Evolutionary conservation across 2,888 invertebrate species (phyloP), one percentile per base, ranked within the genome.

Genomic region (Zhuqinia jingwanae): DNA sequence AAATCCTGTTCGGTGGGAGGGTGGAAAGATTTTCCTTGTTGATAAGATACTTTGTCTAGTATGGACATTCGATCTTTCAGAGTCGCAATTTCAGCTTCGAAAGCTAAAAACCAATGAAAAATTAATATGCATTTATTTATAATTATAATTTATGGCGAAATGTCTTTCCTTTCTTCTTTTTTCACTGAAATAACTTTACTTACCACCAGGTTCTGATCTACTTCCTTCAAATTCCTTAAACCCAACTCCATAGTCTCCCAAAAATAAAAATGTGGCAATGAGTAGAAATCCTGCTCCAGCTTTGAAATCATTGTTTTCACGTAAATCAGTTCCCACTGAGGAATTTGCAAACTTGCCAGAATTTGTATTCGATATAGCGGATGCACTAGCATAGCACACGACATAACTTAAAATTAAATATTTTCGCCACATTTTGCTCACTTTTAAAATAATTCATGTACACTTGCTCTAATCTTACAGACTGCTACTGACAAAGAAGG

Each of bases 11-110:
- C 70, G 5, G 58, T 20, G 1, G 22, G 25, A 2, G 17, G 17
- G 2, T 27, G 22, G 15, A 25, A 60, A 1, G 58, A 22, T n/a
- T 75, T 75, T 3, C 27, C 75, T 6, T 75, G 50, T 13, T 27
- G 27, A 76, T 22, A 76, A 15, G 75, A 45, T 8, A 50, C 25
- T 17, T 50, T 73, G 6, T 76, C 76, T 1, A 30, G 11, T 10
- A 76, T 53, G 1, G 56, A 56, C 76, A 76, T 76, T 17, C 76
- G 53, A 17, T 76, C 58, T n/a, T 30, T 53, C 30, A 76, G 20
- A 1, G 76, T 56, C 10, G 65, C 36, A 2, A 65, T 10, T 17
- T 65, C 65, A 36, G 36, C 65, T n/a, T 65, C 65, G 36, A 65
- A 65, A 2, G 65, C 58, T 60, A 27, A 15, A 50, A 2, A 50